Evolutionary conservation across 2,797 vertebrate species (phyloP).

Genomic region (Trachurus trachurus): DNA sequence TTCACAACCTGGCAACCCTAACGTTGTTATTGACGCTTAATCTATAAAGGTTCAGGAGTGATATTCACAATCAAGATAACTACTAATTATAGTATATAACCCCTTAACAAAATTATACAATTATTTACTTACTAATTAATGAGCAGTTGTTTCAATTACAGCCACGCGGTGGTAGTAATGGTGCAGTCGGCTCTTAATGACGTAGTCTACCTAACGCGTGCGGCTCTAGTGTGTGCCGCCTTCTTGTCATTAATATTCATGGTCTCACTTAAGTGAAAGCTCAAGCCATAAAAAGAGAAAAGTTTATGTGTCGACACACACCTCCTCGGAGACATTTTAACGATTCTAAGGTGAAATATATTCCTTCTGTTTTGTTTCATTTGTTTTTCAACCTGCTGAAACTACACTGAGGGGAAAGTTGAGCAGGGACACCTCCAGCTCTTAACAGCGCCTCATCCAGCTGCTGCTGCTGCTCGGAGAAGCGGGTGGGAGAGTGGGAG

Average conservation of each 20-base stretch:
- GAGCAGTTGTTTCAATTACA: constrained; percentile 12
- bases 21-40: not conserved
- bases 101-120: not conserved
- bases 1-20: not conserved
- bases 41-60: not conserved
- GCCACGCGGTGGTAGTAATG: constrained; percentile 74
- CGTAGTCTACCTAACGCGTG: not conserved
- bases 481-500: constrained; percentile 72
- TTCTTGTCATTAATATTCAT: not conserved
- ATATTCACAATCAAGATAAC: not conserved
- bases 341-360: no score
- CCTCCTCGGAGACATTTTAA: not conserved
- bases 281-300: not conserved
- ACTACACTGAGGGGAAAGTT: not conserved
- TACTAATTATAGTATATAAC: not conserved
- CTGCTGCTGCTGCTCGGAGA: not conserved
- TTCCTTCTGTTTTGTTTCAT: not conserved
- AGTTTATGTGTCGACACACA: not conserved
- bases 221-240: no score
- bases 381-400: not conserved
- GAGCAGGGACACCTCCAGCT: not conserved
- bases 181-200: constrained; percentile 27
- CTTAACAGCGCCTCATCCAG: not conserved
- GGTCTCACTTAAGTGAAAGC: not conserved
- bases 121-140: not conserved